A percentile compares a stretch with the other conserved stretches of the same genome.
Conservation (phyloP, 2,113 vertebrate genomes). For the Tinamus guttatus region DNA sequence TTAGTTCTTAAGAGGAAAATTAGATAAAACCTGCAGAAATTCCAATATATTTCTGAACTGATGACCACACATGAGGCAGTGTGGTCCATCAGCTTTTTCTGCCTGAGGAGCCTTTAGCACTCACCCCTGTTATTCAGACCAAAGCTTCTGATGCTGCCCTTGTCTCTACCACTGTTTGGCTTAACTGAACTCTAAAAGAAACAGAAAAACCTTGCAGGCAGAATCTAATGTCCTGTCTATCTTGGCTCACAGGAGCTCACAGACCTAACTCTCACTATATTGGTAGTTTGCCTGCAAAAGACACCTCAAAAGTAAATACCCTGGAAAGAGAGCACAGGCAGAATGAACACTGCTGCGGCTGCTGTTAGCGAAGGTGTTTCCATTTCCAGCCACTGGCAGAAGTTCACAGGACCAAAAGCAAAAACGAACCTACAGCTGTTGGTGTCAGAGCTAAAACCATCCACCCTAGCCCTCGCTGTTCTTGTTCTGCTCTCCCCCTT, state of each 20-base stretch:
- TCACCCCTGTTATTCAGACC: background rate
- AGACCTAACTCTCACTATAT: background rate
- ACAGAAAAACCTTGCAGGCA: background rate
- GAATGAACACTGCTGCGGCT: background rate
- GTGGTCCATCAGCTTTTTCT: background rate
- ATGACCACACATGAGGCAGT: background rate
- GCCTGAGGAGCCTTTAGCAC: background rate
- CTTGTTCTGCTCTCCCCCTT: background rate
- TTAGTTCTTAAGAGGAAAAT: background rate
- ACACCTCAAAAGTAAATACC: background rate
- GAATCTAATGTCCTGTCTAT: background rate
- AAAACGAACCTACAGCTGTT: background rate
- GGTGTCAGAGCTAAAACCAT: background rate
- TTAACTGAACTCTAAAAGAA: background rate
- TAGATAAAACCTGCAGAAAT: background rate
- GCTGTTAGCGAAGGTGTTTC: accelerated
- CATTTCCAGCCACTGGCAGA: background rate
- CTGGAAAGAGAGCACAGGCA: background rate
- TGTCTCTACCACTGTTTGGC: background rate
- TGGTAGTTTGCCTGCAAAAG: background rate
- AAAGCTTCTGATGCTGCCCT: background rate
- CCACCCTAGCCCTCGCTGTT: background rate
- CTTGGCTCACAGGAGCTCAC: background rate
- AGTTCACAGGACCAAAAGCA: background rate
- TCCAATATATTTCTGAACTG: background rate